A percentile compares a stretch with the other conserved stretches of the same genome.
These are phyloP conservation scores for Pachymerium ferrugineum DNA, from an alignment of 2,888 invertebrate species.

Conservation along the genomic window DNA sequence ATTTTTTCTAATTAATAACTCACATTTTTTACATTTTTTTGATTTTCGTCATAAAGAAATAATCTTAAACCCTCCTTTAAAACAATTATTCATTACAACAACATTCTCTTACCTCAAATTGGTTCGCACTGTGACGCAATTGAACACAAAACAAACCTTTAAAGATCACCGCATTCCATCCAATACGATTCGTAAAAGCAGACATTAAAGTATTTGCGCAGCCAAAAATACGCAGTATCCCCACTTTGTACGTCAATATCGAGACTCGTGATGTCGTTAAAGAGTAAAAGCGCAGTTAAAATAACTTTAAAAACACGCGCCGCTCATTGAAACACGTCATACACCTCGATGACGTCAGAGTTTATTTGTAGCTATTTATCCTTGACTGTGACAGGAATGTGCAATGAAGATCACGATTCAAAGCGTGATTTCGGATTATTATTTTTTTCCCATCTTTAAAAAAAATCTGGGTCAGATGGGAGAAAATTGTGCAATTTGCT, in stretches of 20 bases:
- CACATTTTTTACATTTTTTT: too few relatives aligned
- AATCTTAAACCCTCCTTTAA: too few relatives aligned
- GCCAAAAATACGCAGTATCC: too few relatives aligned
- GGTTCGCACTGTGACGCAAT: too few relatives aligned
- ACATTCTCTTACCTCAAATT: too few relatives aligned
- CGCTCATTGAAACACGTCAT: not conserved
- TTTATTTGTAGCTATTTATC: not conserved
- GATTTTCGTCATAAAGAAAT: too few relatives aligned
- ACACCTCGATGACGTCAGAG: not conserved
- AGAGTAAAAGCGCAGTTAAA: not conserved
- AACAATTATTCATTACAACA: too few relatives aligned
- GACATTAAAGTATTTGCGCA: not conserved
- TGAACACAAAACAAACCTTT: too few relatives aligned
- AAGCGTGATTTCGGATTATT: slow-evolving; percentile 8
- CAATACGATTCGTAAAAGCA: too few relatives aligned
- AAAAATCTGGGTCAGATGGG: not conserved
- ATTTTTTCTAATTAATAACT: too few relatives aligned
- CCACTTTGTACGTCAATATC: too few relatives aligned
- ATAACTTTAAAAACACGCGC: slow-evolving; percentile 7
- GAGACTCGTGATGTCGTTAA: not conserved
- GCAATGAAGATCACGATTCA: not conserved
- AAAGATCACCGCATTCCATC: too few relatives aligned
- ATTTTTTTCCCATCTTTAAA: not conserved
- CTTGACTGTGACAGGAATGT: slow-evolving; percentile 8
- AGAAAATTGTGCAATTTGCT: slow-evolving; percentile 8